phyloP scores from a whole-genome alignment of 2,113 vertebrate genomes.

The Rhinoptilus africanus region DNA sequence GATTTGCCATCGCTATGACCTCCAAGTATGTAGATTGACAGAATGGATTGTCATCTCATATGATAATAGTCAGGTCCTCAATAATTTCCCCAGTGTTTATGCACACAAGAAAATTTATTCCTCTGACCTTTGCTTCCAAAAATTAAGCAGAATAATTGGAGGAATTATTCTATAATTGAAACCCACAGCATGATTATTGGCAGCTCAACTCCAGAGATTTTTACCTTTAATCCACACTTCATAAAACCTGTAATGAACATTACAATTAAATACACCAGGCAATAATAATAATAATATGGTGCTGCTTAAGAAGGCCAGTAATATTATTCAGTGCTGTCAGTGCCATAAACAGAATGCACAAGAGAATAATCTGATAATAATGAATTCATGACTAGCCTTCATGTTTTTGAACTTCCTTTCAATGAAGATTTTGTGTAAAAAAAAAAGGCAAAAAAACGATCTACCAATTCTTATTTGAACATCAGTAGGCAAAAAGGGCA shows the following conservation, averaged over 20 bases:
- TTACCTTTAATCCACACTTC: constrained; percentile 61
- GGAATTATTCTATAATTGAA: constrained; percentile 62
- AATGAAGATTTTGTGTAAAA: neutral
- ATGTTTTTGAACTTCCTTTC: neutral
- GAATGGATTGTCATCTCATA: neutral
- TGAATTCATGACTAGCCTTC: constrained; percentile 18
- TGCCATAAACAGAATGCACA: constrained; percentile 28
- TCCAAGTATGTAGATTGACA: neutral
- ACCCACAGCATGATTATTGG: constrained; percentile 14
- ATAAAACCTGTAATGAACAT: constrained; percentile 49
- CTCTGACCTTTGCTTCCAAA: constrained; percentile 49
- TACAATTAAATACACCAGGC: constrained; percentile 45
- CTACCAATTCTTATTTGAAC: constrained; percentile 25
- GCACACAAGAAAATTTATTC: constrained; percentile 34
- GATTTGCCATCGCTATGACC: neutral
- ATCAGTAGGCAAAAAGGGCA: constrained; percentile 21
- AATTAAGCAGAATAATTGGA: constrained; percentile 62
- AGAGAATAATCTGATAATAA: constrained; percentile 39
- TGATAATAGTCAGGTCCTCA: neutral
- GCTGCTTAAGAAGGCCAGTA: constrained; percentile 1
- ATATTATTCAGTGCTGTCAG: neutral
- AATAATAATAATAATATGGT: neutral
- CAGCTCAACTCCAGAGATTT: constrained; percentile 45
- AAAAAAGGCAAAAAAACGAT: neutral
- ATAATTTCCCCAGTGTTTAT: constrained; percentile 34